Percentiles rank a stretch among this genome's conserved stretches.
phyloP scores from a whole-genome alignment of 2,888 invertebrate species.

The Drosophila ustulata region DNA sequence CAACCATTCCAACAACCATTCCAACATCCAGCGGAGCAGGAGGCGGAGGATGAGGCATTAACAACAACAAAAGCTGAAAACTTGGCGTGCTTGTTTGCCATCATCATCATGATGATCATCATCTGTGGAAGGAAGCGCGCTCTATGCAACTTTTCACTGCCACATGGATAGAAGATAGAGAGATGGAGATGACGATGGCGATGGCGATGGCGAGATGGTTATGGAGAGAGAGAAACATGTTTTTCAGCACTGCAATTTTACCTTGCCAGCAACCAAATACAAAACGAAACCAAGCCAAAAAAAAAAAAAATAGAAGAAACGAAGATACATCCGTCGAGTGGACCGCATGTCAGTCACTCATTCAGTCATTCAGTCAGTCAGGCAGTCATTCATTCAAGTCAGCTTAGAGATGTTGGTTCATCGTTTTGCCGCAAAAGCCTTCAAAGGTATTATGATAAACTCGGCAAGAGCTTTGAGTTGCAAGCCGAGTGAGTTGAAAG shows the following conservation, averaged over 20 bases:
- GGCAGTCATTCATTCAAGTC: constrained; percentile 46
- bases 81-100: constrained; percentile 75
- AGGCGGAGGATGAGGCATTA: constrained; percentile 23
- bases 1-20: not conserved
- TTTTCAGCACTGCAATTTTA: constrained; percentile 65
- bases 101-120: constrained; percentile 24
- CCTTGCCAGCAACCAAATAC: constrained; percentile 61
- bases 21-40: not conserved
- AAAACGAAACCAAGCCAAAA: constrained; percentile 50
- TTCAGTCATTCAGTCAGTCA: constrained; percentile 29
- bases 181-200: not conserved
- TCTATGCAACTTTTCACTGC: constrained; percentile 68
- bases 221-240: constrained; percentile 62
- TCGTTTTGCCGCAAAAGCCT: constrained; percentile 52
- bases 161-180: constrained; percentile 35
- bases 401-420: constrained; percentile 44
- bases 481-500: constrained; percentile 21
- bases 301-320: constrained; percentile 21
- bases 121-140: constrained; percentile 35
- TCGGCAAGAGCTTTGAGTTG: constrained; percentile 22
- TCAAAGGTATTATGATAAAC: constrained; percentile 68
- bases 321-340: constrained; percentile 50
- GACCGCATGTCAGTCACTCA: constrained; percentile 48
- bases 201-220: too few relatives aligned
- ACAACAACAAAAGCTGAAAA: constrained; percentile 57